These are phyloP conservation scores for Leptinotarsa tumamoca DNA, from an alignment of 2,888 invertebrate genomes.

Conservation along the genomic window DNA sequence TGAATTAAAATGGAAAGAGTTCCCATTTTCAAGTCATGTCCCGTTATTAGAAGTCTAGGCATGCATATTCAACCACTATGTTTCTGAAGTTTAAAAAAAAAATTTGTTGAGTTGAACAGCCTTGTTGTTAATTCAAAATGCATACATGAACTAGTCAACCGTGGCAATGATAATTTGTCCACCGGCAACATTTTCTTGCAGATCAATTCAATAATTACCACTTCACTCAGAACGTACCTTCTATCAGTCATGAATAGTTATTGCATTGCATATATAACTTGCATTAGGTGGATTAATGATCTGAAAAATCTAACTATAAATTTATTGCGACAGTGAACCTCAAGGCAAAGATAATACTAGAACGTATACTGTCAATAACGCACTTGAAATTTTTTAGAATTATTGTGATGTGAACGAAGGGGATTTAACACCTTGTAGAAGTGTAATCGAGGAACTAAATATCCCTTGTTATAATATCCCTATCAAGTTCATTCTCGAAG, in stretches of 20 bases:
- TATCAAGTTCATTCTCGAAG: too few relatives aligned
- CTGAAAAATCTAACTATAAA: constrained; percentile 4
- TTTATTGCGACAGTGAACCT: not conserved
- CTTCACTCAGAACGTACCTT: not conserved
- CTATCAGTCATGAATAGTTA: not conserved
- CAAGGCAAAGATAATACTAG: not conserved
- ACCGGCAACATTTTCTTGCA: not conserved
- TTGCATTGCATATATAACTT: not conserved
- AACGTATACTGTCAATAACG: not conserved
- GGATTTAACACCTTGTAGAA: not conserved
- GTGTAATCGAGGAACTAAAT: not conserved
- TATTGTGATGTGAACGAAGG: not conserved
- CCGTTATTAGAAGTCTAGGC: too few relatives aligned
- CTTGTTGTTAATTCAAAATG: not conserved
- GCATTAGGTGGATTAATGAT: not conserved
- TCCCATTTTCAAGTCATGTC: too few relatives aligned
- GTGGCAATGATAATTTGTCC: not conserved
- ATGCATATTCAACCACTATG: too few relatives aligned
- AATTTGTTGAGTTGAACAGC: not conserved
- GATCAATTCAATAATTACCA: constrained; percentile 4
- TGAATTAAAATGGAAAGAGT: too few relatives aligned
- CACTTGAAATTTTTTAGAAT: not conserved
- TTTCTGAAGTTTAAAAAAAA: too few relatives aligned
- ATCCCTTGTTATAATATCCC: too few relatives aligned
- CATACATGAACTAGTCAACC: not conserved